phyloP scores from a whole-genome alignment of 2,888 invertebrate genomes.

The Ethmia dodecea region DNA sequence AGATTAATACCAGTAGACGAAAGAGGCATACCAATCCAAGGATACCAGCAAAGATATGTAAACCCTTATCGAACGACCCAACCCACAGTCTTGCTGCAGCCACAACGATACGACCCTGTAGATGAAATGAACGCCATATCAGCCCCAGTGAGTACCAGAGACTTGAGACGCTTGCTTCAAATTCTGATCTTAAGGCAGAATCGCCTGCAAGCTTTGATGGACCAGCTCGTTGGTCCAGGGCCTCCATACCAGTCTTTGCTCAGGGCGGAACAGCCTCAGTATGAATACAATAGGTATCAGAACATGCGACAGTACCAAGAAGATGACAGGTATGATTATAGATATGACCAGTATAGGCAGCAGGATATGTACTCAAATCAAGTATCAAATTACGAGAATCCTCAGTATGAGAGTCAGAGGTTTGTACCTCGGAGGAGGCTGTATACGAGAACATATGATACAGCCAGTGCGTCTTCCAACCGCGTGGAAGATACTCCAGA shows the following conservation, averaged over 20 bases:
- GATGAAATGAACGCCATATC: conserved; percentile 79
- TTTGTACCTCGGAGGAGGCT: conserved; percentile 58
- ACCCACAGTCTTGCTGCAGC: conserved; percentile 16
- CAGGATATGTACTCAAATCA: conserved; percentile 58
- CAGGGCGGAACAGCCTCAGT: conserved; percentile 34
- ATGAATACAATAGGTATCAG: conserved; percentile 47
- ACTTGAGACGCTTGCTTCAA: conserved; percentile 82
- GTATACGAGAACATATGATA: conserved; percentile 58
- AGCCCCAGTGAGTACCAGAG: conserved; percentile 83
- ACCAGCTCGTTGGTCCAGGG: conserved; percentile 54
- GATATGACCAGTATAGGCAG: conserved; percentile 50
- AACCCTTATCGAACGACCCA: conserved; percentile 48
- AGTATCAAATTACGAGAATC: conserved; percentile 47
- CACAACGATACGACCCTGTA: conserved; percentile 63
- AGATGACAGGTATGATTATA: conserved; percentile 60
- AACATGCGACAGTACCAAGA: conserved; percentile 46
- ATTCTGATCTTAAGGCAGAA: conserved; percentile 81
- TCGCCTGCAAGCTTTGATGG: conserved; percentile 75
- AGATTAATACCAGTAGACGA: conserved; percentile 67
- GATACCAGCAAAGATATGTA: conserved; percentile 57
- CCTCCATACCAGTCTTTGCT: conserved; percentile 47
- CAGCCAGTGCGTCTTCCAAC: conserved; percentile 56
- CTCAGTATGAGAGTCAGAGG: conserved; percentile 66
- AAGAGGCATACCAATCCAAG: conserved; percentile 59
- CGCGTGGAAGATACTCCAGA: conserved; percentile 73